These are phyloP conservation scores for Erinaceus europaeus DNA, from an alignment of 2,113 vertebrate genomes.

Conservation along the genomic window DNA sequence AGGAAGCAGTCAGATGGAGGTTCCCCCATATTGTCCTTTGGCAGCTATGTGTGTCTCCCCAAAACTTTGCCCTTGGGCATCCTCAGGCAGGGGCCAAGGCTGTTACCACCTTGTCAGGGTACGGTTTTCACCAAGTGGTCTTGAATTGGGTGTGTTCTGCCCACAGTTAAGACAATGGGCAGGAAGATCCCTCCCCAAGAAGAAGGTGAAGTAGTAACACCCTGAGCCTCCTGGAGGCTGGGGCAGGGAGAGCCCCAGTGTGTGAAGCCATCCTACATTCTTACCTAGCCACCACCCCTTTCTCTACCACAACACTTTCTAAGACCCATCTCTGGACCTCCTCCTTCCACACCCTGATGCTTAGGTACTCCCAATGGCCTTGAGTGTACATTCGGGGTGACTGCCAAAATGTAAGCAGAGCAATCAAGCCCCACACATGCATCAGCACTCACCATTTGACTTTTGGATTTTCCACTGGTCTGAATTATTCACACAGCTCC, in stretches of 20 bases:
- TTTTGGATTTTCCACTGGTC: constrained; percentile 38
- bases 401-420: not conserved
- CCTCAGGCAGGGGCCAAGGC: too few relatives aligned
- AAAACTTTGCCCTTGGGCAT: too few relatives aligned
- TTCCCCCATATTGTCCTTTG: too few relatives aligned
- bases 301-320: not conserved
- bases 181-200: not conserved
- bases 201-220: not conserved
- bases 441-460: not conserved
- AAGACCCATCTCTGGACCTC: not conserved
- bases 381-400: not conserved
- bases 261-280: not conserved
- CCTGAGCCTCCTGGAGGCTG: not conserved
- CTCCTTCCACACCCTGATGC: not conserved
- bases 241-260: not conserved
- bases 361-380: not conserved
- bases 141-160: not conserved
- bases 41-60: too few relatives aligned
- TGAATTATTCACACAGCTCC: constrained; percentile 30
- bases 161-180: not conserved
- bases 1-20: too few relatives aligned
- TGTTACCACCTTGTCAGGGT: too few relatives aligned
- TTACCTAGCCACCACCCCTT: not conserved
- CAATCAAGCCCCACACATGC: not conserved
- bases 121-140: too few relatives aligned